phyloP scores from a whole-genome alignment of 1,140 invertebrate genomes.

The Eriosoma lanigerum region DNA sequence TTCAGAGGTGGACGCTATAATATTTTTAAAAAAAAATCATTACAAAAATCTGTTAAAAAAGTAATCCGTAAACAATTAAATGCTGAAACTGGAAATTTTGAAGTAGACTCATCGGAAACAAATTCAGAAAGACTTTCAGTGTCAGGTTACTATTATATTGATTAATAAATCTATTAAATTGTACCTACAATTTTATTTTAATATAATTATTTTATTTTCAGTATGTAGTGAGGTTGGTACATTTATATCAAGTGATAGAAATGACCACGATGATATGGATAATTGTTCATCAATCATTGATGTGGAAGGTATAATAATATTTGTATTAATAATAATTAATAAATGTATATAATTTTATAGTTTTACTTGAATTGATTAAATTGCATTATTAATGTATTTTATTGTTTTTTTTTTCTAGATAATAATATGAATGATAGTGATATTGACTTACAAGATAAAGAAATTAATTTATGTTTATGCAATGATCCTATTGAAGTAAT shows the following conservation, averaged over 20 bases:
- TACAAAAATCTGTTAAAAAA: conserved; percentile 37
- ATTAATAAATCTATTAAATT: neutral
- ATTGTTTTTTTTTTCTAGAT: neutral
- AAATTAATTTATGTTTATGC: conserved; percentile 59
- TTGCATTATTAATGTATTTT: neutral
- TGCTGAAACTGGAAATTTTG: conserved; percentile 13
- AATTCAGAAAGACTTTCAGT: conserved; percentile 39
- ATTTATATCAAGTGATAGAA: conserved; percentile 36
- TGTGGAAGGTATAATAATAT: conserved; percentile 21
- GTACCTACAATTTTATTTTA: neutral
- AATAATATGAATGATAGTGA: neutral
- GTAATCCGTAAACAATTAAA: neutral
- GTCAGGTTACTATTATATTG: conserved; percentile 27
- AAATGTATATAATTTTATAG: no score
- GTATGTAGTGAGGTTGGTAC: conserved; percentile 43
- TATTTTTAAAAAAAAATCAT: conserved; percentile 46
- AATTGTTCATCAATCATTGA: conserved; percentile 7
- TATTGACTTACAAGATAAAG: neutral
- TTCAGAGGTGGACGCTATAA: conserved; percentile 44
- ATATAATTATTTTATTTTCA: conserved; percentile 24
- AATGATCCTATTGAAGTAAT: conserved; percentile 60
- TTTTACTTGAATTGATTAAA: no score
- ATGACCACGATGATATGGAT: conserved; percentile 40
- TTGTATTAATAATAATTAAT: neutral
- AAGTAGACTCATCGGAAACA: conserved; percentile 24